Evolutionary conservation across 2,888 invertebrate genomes (phyloP).

Genomic region (Elysia crispata): DNA sequence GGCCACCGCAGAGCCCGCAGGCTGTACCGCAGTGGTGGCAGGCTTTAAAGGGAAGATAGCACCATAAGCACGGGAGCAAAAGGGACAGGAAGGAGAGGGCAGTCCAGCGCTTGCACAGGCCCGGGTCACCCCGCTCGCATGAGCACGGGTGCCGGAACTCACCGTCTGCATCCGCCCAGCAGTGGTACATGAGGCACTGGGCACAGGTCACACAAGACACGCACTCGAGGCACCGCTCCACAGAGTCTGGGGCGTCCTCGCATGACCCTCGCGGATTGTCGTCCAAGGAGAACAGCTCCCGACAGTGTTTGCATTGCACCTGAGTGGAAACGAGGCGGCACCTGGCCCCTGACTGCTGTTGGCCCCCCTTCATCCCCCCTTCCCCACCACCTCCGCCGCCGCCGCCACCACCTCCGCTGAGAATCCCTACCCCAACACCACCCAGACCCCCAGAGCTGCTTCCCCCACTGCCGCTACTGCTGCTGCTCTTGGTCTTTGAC

Average conservation of each 20-base stretch:
- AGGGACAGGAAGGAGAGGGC: conserved; percentile 90
- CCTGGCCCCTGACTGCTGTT: conserved; percentile 23
- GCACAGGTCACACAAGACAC: conserved; percentile 92
- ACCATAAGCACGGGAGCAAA: conserved; percentile 95
- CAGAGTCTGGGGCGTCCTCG: conserved; percentile 87
- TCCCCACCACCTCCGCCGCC: neutral
- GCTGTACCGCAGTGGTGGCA: conserved; percentile 89
- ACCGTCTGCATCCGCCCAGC: conserved; percentile 93
- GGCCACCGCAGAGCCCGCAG: conserved; percentile 90
- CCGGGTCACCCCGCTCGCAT: conserved; percentile 81
- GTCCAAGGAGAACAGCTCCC: conserved; percentile 84
- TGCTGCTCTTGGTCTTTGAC: conserved; percentile 63
- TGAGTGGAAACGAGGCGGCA: conserved; percentile 57
- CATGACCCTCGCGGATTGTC: conserved; percentile 89
- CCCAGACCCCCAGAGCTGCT: no score
- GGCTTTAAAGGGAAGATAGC: conserved; percentile 91
- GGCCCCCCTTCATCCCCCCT: conserved; percentile 5
- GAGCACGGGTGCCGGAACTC: conserved; percentile 88
- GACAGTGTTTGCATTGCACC: conserved; percentile 79
- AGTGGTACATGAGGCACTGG: conserved; percentile 94
- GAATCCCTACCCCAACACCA: no score
- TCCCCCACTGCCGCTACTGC: neutral
- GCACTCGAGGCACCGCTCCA: conserved; percentile 87
- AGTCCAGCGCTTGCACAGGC: conserved; percentile 86
- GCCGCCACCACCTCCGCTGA: neutral